Percentiles rank a stretch among this genome's conserved stretches.
phyloP scores from a whole-genome alignment of 2,888 invertebrate genomes.

The Ochropacha duplaris region DNA sequence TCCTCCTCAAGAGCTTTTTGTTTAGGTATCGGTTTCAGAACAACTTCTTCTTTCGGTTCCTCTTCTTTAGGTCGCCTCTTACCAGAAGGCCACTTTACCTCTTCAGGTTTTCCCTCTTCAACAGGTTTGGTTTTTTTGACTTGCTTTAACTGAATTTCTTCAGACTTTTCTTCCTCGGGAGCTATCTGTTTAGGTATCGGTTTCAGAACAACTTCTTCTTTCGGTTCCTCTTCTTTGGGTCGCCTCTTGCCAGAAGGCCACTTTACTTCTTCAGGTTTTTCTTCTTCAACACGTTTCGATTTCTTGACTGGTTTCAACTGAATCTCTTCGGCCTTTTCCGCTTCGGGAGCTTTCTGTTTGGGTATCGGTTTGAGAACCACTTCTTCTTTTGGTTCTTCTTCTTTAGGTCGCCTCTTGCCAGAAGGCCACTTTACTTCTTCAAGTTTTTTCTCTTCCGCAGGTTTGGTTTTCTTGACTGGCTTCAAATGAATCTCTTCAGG shows the following conservation, averaged over 20 bases:
- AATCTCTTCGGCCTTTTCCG: slow-evolving; percentile 42
- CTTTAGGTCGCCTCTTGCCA: slow-evolving; percentile 34
- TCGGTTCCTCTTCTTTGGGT: slow-evolving; percentile 56
- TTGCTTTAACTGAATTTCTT: not conserved
- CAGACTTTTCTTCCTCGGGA: not conserved
- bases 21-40: slow-evolving; percentile 29
- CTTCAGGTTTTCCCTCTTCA: slow-evolving; percentile 24
- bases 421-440: slow-evolving; percentile 34
- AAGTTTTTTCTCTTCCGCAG: not conserved
- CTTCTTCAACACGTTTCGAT: slow-evolving; percentile 44
- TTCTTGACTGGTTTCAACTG: slow-evolving; percentile 38
- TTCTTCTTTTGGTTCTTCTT: slow-evolving; percentile 49
- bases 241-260: slow-evolving; percentile 52
- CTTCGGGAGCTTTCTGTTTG: slow-evolving; percentile 43
- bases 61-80: slow-evolving; percentile 44
- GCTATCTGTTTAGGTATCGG: not conserved
- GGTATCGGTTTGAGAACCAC: slow-evolving; percentile 58
- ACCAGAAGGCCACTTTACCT: slow-evolving; percentile 53
- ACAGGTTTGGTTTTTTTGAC: not conserved
- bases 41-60: slow-evolving; percentile 47
- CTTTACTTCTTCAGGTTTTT: slow-evolving; percentile 29
- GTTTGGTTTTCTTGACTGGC: slow-evolving; percentile 13
- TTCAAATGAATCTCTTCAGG: slow-evolving; percentile 20
- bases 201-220: slow-evolving; percentile 54
- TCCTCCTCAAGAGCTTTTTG: slow-evolving; percentile 33